Base-by-base conservation (phyloP, 1,140 invertebrate species). In the Pissodes strobi region DNA sequence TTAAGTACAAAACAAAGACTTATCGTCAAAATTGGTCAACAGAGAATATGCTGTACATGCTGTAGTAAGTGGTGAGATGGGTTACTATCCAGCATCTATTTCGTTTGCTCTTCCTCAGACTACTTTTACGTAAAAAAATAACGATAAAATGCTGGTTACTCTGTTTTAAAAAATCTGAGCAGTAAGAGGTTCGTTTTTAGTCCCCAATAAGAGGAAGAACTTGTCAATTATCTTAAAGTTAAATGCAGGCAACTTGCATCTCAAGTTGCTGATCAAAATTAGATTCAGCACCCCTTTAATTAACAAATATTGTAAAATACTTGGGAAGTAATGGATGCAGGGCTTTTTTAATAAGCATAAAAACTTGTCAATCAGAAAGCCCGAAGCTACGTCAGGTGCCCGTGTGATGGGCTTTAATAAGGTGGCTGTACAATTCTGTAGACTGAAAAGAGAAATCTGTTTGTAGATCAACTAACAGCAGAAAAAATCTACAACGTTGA, bases 301-400 rank as follows among this genome's bases (percentile, higher is more conserved):
- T n/a, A n/a, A n/a, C 12, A 52, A 27, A 51, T 8, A 45, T 18
- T 67, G 69, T 41, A 12, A 69, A 38, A 65, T 70, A 34, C 74
- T 72, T 22, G 75, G 73, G 18, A 45, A 61, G 21, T 67, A 73
- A 53, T 77, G 74, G 74, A n/a, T 73, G 2, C 52, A 66, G 5
- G 69, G 67, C 22, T 77, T 76, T 66, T 55, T 74, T 25, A 72
- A 68, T 49, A 55, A 71, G 39, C 59, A 76, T 62, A 66, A n/a
- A 72, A 72, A n/a, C n/a, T n/a, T n/a, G n/a, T n/a, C n/a, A n/a
- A n/a, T n/a, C n/a, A n/a, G n/a, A n/a, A n/a, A n/a, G 43, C 74
- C 74, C 8, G 73, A 78, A 63, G 63, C 66, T 25, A 79, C 75
- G 9, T 76, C 74, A 56, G 72, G 69, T 41, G 75, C 75, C n/a